These are phyloP conservation scores for Premnoplex brunnescens DNA, from an alignment of 2,797 vertebrate species.

Conservation along the genomic window DNA sequence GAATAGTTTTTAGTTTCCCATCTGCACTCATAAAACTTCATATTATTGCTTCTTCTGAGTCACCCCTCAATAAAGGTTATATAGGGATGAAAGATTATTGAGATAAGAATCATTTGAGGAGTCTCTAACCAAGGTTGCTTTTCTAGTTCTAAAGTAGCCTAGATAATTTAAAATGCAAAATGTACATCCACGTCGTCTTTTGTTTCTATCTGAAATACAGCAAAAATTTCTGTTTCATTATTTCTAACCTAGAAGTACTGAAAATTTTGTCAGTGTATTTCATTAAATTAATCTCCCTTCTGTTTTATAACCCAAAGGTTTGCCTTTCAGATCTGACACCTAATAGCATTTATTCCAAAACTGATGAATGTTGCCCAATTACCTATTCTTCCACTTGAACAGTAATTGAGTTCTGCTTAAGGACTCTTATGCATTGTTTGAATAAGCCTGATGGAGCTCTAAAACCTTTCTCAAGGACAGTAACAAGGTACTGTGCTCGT, in stretches of 20 bases:
- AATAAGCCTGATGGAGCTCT: not conserved
- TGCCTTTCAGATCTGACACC: conserved; percentile 20
- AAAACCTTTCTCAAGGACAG: conserved; percentile 13
- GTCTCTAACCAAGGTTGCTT: not conserved
- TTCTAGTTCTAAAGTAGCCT: not conserved
- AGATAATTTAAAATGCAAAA: not conserved
- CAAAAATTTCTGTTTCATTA: not conserved
- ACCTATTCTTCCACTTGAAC: conserved; percentile 36
- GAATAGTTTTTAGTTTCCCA: not conserved
- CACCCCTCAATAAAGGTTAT: not conserved
- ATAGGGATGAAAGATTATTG: not conserved
- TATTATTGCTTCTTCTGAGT: not conserved
- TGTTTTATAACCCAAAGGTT: conserved; percentile 11
- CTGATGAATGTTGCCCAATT: conserved; percentile 28
- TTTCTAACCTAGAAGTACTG: not conserved
- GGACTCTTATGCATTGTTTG: conserved; percentile 7
- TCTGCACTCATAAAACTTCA: not conserved
- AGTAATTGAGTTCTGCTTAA: conserved; percentile 31
- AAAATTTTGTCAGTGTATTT: not conserved
- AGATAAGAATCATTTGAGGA: not conserved
- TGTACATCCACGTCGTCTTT: not conserved
- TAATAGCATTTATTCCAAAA: conserved; percentile 25
- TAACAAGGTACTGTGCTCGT: not conserved
- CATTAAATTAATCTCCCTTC: not conserved
- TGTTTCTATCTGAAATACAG: not conserved